These are phyloP conservation scores for Abrostola triplasia DNA, from an alignment of 2,888 invertebrate genomes.

Conservation along the genomic window DNA sequence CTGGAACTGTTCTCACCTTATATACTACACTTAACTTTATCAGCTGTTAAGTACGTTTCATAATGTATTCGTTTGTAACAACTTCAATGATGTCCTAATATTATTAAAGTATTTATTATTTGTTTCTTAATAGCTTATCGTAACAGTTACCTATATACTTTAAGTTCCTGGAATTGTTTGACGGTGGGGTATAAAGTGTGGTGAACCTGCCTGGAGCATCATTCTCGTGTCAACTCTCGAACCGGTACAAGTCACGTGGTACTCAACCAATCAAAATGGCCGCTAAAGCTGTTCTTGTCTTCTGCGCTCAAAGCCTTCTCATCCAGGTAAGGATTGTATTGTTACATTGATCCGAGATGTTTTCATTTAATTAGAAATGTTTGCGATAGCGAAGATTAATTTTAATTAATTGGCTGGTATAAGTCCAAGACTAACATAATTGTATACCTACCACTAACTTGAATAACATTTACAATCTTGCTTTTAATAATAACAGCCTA, in stretches of 20 bases:
- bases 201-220: constrained; percentile 7
- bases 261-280: constrained; percentile 53
- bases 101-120: not conserved
- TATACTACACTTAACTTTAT: constrained; percentile 17
- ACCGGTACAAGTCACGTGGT: constrained; percentile 3
- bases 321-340: constrained; percentile 15
- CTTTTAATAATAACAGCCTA: too few species aligned
- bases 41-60: not conserved
- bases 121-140: constrained; percentile 5
- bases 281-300: constrained; percentile 55
- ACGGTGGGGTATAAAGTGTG: constrained; percentile 6
- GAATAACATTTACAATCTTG: too few species aligned
- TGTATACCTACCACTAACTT: too few species aligned
- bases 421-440: too few species aligned
- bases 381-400: too few species aligned
- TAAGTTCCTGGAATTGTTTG: constrained; percentile 7
- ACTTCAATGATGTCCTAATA: not conserved
- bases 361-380: too few species aligned
- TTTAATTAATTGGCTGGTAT: too few species aligned
- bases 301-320: constrained; percentile 58
- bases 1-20: not conserved
- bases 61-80: not conserved
- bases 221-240: constrained; percentile 25
- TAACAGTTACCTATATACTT: constrained; percentile 6
- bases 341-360: too few species aligned